Base-by-base conservation (phyloP, 2,797 vertebrate genomes). In the Sebastiscus albofasciatus region DNA sequence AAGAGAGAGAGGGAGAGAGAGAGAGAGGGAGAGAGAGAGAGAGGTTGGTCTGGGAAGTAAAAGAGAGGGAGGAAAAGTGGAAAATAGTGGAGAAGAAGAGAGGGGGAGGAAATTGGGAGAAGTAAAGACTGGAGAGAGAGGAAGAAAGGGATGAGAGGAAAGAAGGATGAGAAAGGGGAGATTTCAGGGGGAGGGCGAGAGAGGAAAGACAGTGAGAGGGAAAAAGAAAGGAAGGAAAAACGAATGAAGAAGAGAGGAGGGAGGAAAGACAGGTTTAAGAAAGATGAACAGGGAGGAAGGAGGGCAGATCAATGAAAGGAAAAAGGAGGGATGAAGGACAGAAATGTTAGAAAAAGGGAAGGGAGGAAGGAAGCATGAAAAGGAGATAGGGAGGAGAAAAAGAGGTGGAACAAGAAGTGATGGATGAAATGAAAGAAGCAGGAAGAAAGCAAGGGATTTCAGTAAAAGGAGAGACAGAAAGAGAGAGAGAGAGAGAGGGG, bases 1-100 rank as follows among this genome's bases (percentile, higher is more conserved):
- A 2, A 31, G 31, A 33, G 31, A 33, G 31, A 33, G 33, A 20
- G 82, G 8, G 81, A 11, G 85, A 27, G 42, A 8, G 46, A 42
- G 72, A 16, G 76, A 36, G 76, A 61, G 79, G 74, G 75, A 56
- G 62, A 7, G 67, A 16, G 81, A 56, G 73, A 74, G 70, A 24
- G 27, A 49, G 67, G 74, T 73, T 79, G 66, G 67, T 77, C 39
- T 4, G 22, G 26, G 27, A 81, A 49, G 78, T 34, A 52, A 36
- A 49, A 39, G 24, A 39, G 67, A 60, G 68, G 39, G 72, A 71
- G 49, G 39, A 59, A 56, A 64, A 82, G 61, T 75, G 59, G n/a
- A 18, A 34, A 76, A 56, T 13, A 58, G 68, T 31, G 31, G 36
- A 68, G 24, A 27, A 55, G 55, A n/a, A 36, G 29, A 36, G 36